Base-by-base conservation (phyloP, 2,797 vertebrate species). In the Dipus sagitta region DNA sequence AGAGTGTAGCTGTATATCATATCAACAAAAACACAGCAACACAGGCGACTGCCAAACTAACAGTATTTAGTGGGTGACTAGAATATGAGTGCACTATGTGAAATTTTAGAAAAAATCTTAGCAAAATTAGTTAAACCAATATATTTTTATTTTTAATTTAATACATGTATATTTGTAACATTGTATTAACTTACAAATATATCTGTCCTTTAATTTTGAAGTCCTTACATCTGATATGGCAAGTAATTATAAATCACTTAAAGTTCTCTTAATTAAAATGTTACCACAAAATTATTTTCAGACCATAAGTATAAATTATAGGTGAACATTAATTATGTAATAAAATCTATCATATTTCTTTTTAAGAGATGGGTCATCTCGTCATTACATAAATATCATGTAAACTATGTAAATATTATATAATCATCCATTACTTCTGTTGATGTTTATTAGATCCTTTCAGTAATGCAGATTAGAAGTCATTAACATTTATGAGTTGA, bases 31-130 rank as follows among this genome's bases (percentile, higher is more conserved):
- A 86, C 95, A 91, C 47, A 3, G 3, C 1, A 0, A 0, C 30
- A 2, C 20, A 86, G 64, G 94, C 78, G 24, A 9, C 7, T 60
- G 9, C 81, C 81, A 92, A 21, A 54, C 21, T 5, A 58, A 32
- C 81, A 92, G 11, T 94, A 86, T 20, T 92, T 93, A 94, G n/a
- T 91, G 88, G 92, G 23, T 52, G 72, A 77, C 4, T 78, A 2
- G 65, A 62, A 18, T 64, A 65, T 70, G 11, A 47, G 76, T 94
- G 90, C 93, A 93, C 26, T 58, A 12, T 10, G 92, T 78, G 8
- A 96, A 96, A 96, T 26, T 77, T n/a, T 15, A 92, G 74, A 90
- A 2, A 18, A 83, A 96, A 93, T 68, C 52, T 11, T 54, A 90
- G 60, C 1, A 82, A 96, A 84, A 0, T 34, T 88, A 75, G 52